Conservation (phyloP, 2,113 vertebrate genomes). For the Melospiza georgiana region DNA sequence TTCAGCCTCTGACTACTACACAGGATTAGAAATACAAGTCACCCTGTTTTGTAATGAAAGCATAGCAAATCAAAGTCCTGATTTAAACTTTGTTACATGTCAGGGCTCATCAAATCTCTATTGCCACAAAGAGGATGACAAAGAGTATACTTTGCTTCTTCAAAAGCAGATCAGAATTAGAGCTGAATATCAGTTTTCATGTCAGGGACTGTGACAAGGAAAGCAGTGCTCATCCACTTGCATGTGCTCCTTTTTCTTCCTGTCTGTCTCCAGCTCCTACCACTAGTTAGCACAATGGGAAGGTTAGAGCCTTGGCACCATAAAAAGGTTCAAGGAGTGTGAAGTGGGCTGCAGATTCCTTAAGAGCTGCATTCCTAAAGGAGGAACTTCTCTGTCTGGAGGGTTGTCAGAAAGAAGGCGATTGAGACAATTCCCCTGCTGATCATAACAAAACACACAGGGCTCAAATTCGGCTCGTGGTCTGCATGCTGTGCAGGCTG, state of each 20-base stretch:
- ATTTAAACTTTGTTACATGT: not conserved
- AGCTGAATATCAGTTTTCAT: not conserved
- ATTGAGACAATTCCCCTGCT: not conserved
- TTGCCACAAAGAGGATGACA: not conserved
- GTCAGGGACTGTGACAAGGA: not conserved
- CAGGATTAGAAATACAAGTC: not conserved
- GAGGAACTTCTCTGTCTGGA: not conserved
- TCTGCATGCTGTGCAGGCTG: not conserved
- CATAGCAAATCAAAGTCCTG: not conserved
- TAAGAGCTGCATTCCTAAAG: not conserved
- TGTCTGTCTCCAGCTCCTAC: not conserved
- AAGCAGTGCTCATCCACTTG: not conserved
- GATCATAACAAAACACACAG: not conserved
- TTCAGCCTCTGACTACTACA: not conserved
- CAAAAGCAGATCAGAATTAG: not conserved
- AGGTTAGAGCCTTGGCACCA: not conserved
- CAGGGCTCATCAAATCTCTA: not conserved
- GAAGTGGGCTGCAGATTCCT: conserved; percentile 10
- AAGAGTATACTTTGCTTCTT: not conserved
- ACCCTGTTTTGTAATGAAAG: not conserved
- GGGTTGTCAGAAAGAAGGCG: not conserved
- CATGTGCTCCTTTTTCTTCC: not conserved
- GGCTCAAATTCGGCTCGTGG: fast-evolving
- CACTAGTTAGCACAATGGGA: not conserved
- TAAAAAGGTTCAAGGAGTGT: conserved; percentile 23